phyloP scores from a whole-genome alignment of 1,140 invertebrate genomes.

The Drosophila leontia region DNA sequence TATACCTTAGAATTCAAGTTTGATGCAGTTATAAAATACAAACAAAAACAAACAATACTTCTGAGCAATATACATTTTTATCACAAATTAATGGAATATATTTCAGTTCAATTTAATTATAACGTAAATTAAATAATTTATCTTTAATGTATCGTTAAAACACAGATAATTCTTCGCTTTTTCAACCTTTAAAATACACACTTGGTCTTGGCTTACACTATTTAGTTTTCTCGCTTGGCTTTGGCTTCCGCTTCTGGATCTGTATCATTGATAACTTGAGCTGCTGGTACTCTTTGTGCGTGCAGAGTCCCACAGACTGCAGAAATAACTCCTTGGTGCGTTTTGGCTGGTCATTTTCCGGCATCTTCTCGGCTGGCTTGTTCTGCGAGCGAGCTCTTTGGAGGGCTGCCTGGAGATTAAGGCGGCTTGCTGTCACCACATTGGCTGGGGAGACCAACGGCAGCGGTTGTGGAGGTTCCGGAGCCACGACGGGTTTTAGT shows the following conservation, averaged over 20 bases:
- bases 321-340: slow-evolving; percentile 55
- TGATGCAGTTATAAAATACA: not conserved
- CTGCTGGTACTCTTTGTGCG: slow-evolving; percentile 37
- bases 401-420: slow-evolving; percentile 57
- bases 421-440: slow-evolving; percentile 51
- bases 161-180: not conserved
- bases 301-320: slow-evolving; percentile 57
- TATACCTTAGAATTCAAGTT: not conserved
- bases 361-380: slow-evolving; percentile 11
- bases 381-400: slow-evolving; percentile 46
- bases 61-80: not conserved
- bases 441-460: not conserved
- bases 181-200: not conserved
- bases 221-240: slow-evolving; percentile 36
- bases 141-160: not conserved
- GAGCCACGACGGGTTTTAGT: not conserved
- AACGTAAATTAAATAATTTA: not conserved
- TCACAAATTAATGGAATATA: not conserved
- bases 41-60: not conserved
- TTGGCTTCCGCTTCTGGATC: slow-evolving; percentile 42
- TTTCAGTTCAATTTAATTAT: not conserved
- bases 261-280: slow-evolving; percentile 2
- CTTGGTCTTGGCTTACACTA: not conserved
- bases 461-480: slow-evolving; percentile 14
- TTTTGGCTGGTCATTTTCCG: slow-evolving; percentile 8